Conservation (phyloP, 2,888 invertebrate species). For the Hydraecia micacea region DNA sequence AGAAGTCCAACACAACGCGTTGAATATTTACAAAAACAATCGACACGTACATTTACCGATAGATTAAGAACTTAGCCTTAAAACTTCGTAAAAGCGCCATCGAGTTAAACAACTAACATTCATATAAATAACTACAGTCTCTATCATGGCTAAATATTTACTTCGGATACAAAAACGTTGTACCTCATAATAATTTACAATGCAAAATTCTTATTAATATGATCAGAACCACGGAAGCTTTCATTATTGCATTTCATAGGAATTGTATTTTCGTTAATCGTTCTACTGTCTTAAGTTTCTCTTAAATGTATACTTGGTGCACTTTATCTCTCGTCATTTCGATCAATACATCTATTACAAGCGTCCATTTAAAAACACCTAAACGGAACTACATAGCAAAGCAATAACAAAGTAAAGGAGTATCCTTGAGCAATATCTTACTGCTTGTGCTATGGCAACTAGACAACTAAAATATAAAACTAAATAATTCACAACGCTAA, state of each 20-base stretch:
- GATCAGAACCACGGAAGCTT: constrained; percentile 70
- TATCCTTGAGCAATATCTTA: constrained; percentile 80
- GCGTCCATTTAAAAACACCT: constrained; percentile 71
- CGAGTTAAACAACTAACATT: constrained; percentile 86
- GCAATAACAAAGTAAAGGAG: constrained; percentile 71
- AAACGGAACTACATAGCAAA: constrained; percentile 74
- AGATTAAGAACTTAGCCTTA: constrained; percentile 72
- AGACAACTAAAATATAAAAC: constrained; percentile 72
- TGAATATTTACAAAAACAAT: constrained; percentile 81
- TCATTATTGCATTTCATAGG: constrained; percentile 76
- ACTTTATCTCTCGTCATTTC: constrained; percentile 70
- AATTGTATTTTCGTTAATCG: constrained; percentile 66
- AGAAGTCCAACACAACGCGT: constrained; percentile 40
- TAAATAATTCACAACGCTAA: constrained; percentile 65
- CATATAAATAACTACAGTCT: constrained; percentile 87
- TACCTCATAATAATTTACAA: constrained; percentile 61
- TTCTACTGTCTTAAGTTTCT: constrained; percentile 59
- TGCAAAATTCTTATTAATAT: constrained; percentile 65
- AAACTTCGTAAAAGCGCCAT: constrained; percentile 81
- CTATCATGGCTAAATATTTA: constrained; percentile 81
- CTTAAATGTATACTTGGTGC: constrained; percentile 71
- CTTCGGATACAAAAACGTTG: constrained; percentile 70
- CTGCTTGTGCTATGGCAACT: constrained; percentile 76
- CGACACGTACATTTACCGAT: constrained; percentile 68
- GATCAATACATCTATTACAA: constrained; percentile 69